A percentile compares a stretch with the other conserved stretches of the same genome.
phyloP scores from a whole-genome alignment of 2,888 invertebrate species.

The Ischnus inquisitorius region DNA sequence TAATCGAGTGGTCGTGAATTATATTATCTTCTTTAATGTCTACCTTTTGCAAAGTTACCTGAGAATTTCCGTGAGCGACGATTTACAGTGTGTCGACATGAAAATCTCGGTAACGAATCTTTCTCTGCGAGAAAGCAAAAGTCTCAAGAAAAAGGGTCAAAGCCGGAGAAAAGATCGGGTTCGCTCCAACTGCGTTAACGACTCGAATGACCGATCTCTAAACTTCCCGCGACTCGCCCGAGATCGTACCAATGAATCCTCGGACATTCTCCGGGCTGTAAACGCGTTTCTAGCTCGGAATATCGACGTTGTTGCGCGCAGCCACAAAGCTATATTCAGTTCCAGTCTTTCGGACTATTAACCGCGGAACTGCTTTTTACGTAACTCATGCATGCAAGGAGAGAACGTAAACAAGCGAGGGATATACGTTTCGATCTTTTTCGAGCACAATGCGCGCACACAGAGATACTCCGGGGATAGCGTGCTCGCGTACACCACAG shows the following conservation, averaged over 20 bases:
- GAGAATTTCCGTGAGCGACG: too few relatives aligned
- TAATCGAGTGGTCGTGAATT: too few relatives aligned
- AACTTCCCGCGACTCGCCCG: background rate
- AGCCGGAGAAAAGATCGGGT: background rate
- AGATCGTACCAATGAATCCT: slow-evolving; percentile 14
- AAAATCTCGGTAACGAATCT: too few relatives aligned
- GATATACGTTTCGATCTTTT: slow-evolving; percentile 52
- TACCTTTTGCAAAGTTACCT: too few relatives aligned
- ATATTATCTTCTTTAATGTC: too few relatives aligned
- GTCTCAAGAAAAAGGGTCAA: background rate
- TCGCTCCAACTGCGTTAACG: background rate
- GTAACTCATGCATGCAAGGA: slow-evolving; percentile 40
- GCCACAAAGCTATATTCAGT: slow-evolving; percentile 43
- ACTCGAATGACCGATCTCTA: background rate
- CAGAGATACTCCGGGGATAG: background rate
- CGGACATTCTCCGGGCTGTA: background rate
- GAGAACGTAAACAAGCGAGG: slow-evolving; percentile 49
- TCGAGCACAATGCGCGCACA: background rate
- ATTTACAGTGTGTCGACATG: too few relatives aligned
- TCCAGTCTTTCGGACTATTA: slow-evolving; percentile 51
- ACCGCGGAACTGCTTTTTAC: slow-evolving; percentile 60
- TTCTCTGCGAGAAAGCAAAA: too few relatives aligned
- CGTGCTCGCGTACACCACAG: background rate
- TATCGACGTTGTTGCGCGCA: slow-evolving; percentile 47
- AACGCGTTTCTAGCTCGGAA: slow-evolving; percentile 8